phyloP scores from a whole-genome alignment of 2,113 vertebrate genomes.

The Strigops habroptila region DNA sequence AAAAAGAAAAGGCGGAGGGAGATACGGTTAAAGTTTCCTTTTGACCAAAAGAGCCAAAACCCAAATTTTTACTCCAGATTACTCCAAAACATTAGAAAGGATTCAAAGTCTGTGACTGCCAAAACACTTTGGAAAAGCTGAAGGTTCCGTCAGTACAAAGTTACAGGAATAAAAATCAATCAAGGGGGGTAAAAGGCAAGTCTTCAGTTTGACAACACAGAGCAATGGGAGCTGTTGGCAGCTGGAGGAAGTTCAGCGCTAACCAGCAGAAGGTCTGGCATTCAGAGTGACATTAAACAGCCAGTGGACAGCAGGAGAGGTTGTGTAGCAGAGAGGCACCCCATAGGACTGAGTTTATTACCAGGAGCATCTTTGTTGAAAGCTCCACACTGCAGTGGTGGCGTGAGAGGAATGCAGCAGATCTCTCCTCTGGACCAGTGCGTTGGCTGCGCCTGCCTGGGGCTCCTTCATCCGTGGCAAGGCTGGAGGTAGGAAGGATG shows the following conservation, averaged over 20 bases:
- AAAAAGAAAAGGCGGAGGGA: not conserved
- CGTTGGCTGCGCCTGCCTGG: not conserved
- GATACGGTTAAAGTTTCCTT: not conserved
- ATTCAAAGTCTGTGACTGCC: not conserved
- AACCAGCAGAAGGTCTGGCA: not conserved
- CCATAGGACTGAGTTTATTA: not conserved
- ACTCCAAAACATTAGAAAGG: not conserved
- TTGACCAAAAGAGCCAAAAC: not conserved
- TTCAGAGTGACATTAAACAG: not conserved
- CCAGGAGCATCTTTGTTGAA: not conserved
- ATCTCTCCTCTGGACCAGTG: not conserved
- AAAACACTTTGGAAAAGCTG: not conserved
- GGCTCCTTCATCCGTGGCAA: not conserved
- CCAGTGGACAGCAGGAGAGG: not conserved
- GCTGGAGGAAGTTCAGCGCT: not conserved
- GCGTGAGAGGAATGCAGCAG: not conserved
- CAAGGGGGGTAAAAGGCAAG: not conserved
- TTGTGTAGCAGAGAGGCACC: not conserved
- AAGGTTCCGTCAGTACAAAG: not conserved
- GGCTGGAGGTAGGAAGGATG: not conserved
- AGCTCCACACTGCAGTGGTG: fast-evolving
- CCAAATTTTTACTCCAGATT: not conserved
- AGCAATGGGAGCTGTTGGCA: not conserved
- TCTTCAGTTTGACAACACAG: not conserved
- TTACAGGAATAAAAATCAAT: not conserved